These are phyloP conservation scores for Eupithecia tripunctaria DNA, from an alignment of 2,888 invertebrate species.

Conservation along the genomic window DNA sequence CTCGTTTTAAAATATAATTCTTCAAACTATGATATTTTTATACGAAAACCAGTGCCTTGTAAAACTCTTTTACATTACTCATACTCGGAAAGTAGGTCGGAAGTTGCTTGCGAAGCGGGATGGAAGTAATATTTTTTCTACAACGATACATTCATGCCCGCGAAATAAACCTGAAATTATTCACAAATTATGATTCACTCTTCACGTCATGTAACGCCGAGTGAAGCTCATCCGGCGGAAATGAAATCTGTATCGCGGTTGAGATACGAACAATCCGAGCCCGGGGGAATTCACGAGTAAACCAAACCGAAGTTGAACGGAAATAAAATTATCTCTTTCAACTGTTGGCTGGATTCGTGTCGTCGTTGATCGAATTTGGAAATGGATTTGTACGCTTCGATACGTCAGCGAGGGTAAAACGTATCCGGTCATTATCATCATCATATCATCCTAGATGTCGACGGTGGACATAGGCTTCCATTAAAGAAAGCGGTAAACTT, in stretches of 20 bases:
- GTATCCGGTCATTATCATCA: background rate
- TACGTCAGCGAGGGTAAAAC: background rate
- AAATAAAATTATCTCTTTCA: conserved; percentile 6
- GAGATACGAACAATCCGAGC: conserved; percentile 4
- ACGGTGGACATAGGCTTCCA: background rate
- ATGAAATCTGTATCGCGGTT: conserved; percentile 49
- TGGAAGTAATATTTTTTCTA: background rate
- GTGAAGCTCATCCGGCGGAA: conserved; percentile 43
- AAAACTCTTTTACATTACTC: too few species aligned
- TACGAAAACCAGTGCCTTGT: background rate
- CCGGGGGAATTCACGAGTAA: background rate
- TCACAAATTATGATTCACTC: background rate
- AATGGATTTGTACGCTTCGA: background rate
- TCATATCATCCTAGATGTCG: background rate
- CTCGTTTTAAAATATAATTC: background rate
- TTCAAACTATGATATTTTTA: background rate
- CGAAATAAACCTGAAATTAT: background rate
- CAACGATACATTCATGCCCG: background rate
- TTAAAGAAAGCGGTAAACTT: background rate
- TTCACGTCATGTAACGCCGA: background rate
- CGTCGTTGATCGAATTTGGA: conserved; percentile 5
- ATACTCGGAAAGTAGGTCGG: too few species aligned
- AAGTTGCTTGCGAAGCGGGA: too few species aligned
- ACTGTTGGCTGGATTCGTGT: background rate
- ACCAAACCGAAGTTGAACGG: conserved; percentile 1